Conservation (phyloP, 1,140 invertebrate species). For the Hermetia illucens region DNA sequence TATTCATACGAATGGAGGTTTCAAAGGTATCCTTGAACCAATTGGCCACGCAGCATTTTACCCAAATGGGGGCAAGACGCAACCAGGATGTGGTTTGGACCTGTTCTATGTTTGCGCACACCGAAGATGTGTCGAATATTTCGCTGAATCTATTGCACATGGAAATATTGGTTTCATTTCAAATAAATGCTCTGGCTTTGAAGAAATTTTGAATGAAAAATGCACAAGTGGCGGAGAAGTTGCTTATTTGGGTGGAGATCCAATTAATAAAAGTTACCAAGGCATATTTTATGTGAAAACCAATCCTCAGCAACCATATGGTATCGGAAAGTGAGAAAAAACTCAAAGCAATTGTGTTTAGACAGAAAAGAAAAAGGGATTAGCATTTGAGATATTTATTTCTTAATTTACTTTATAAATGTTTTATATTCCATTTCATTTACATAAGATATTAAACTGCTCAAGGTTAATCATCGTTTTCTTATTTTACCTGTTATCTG, state of each 20-base stretch:
- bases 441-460: too few relatives aligned
- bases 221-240: constrained; percentile 15
- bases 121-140: constrained; percentile 16
- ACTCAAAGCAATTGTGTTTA: too few relatives aligned
- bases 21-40: constrained; percentile 36
- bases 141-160: constrained; percentile 16
- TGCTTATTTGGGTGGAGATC: constrained; percentile 9
- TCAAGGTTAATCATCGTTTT: too few relatives aligned
- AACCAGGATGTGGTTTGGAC: constrained; percentile 43
- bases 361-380: too few relatives aligned
- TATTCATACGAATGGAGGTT: constrained; percentile 49
- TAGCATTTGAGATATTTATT: too few relatives aligned
- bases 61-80: constrained; percentile 42
- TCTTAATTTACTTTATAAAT: too few relatives aligned
- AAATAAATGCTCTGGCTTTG: constrained; percentile 10
- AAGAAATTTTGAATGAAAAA: constrained; percentile 13
- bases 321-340: too few relatives aligned
- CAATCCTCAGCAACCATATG: constrained; percentile 8
- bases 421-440: too few relatives aligned
- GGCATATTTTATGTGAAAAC: constrained; percentile 14
- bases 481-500: too few relatives aligned
- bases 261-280: constrained; percentile 6
- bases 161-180: constrained; percentile 13
- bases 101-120: constrained; percentile 29
- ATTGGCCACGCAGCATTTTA: constrained; percentile 51